Evolutionary conservation across 2,888 invertebrate genomes (phyloP).

Genomic region (Eilema depressum): DNA sequence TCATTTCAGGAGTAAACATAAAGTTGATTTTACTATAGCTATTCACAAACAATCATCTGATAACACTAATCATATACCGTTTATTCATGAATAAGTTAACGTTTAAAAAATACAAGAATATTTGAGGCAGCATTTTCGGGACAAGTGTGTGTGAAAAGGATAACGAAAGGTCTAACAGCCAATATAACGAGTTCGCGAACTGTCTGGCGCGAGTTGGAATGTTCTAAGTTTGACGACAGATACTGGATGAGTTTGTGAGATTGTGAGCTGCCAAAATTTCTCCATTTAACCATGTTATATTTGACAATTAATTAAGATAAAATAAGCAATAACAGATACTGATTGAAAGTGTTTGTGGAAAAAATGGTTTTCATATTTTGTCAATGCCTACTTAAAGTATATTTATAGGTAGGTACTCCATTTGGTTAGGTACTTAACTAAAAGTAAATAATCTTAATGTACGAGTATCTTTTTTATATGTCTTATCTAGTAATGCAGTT

Average conservation of each 20-base stretch:
- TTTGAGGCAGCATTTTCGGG: background rate
- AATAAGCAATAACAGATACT: conserved; percentile 10
- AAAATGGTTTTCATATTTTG: too few relatives aligned
- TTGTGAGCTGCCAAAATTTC: conserved; percentile 43
- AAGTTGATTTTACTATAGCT: background rate
- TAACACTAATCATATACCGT: background rate
- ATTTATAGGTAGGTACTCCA: too few relatives aligned
- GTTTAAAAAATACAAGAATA: background rate
- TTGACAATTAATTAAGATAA: conserved; percentile 30
- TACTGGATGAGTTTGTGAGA: conserved; percentile 58
- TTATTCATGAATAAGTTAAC: background rate
- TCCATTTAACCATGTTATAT: conserved; percentile 61
- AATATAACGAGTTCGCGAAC: conserved; percentile 68
- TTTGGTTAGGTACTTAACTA: too few relatives aligned
- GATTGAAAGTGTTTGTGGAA: conserved; percentile 4
- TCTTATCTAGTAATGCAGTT: too few relatives aligned
- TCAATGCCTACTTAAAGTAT: too few relatives aligned
- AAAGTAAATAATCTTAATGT: too few relatives aligned
- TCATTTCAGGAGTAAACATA: background rate
- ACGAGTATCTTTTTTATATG: too few relatives aligned
- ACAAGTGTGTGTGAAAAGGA: conserved; percentile 53
- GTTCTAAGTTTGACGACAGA: conserved; percentile 70
- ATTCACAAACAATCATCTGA: background rate
- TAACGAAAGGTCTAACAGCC: conserved; percentile 59
- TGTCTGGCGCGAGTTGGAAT: conserved; percentile 62